Base-by-base conservation (phyloP, 92 coral and sea anemone genomes). In the Virgularia gustaviana region DNA sequence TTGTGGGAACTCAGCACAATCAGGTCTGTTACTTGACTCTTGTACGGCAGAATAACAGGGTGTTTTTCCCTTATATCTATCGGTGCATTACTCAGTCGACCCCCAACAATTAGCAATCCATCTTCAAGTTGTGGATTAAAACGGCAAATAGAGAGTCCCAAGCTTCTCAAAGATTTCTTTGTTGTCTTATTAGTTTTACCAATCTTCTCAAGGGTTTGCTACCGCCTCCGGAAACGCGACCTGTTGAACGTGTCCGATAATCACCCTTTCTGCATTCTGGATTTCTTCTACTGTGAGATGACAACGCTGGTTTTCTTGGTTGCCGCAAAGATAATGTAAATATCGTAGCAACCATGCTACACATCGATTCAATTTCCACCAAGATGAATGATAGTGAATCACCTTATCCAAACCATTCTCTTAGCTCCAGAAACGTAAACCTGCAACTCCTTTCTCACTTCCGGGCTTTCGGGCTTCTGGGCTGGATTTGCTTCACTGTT, bases 401-500 rank as follows among this genome's bases (percentile, higher is more conserved):
- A 57, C 18, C 27, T 30, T 43, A 23, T 73, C 73, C 31, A 59
- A 30, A 4, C 49, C 2, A 22, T 73, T 56, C 24, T 36, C 44
- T 18, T 20, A 55, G 20, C 51, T 11, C 9, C 49, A 23, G 73
- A 36, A 16, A 15, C 38, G 53, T 73, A 73, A 19, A 73, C 42
- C 4, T 36, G 49, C 3, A 44, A 13, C 47, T 58, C 78, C 49
- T 73, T 73, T 9, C 78, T 70, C 15, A 58, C 78, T 58, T 58
- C 80, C 4, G 38, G 58, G 27, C 44, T 72, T 9, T 59, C 33
- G 16, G 58, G 38, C 28, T 3, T 63, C 42, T 84, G 80, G 2
- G 74, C 81, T 0, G 87, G 87, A 25, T 78, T 83, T 0, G 33
- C 67, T 27, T 83, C 83, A 47, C 87, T 75, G 33, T 75, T 75